Evolutionary conservation across 2,888 invertebrate genomes (phyloP).

Genomic region (Drosophila imparisetae): DNA sequence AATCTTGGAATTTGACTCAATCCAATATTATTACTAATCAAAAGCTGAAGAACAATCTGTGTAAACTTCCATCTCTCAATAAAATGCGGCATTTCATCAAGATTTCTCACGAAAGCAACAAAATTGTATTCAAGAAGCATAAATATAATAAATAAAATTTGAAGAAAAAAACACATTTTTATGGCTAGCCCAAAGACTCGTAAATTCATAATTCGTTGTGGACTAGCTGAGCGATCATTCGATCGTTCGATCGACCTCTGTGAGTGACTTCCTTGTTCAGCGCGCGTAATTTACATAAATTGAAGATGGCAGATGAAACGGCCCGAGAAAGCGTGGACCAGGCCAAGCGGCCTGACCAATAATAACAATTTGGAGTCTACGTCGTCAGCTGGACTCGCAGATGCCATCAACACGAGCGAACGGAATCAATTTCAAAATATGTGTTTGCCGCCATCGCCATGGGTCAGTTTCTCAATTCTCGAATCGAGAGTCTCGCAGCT

Average conservation of each 20-base stretch:
- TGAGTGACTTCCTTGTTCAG: conserved; percentile 74
- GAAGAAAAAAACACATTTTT: conserved; percentile 42
- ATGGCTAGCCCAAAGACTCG: conserved; percentile 33
- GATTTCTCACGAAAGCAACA: conserved; percentile 2
- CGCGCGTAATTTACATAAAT: conserved; percentile 75
- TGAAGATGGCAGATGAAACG: conserved; percentile 72
- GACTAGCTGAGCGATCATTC: conserved; percentile 9
- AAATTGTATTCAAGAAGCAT: conserved; percentile 28
- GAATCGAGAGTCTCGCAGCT: conserved; percentile 10
- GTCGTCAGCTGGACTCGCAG: conserved; percentile 54
- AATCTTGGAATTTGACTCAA: background rate
- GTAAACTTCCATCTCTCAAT: conserved; percentile 5
- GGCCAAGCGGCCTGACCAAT: conserved; percentile 18
- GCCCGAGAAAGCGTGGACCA: conserved; percentile 49
- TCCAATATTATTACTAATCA: background rate
- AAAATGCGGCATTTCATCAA: conserved; percentile 17
- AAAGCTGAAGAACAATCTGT: no score
- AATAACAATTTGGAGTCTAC: conserved; percentile 35
- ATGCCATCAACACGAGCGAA: conserved; percentile 60
- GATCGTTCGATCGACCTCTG: conserved; percentile 26
- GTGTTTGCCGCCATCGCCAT: conserved; percentile 41
- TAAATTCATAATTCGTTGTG: conserved; percentile 77
- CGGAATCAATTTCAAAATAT: conserved; percentile 68
- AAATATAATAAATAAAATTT: conserved; percentile 38
- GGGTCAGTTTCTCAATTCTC: conserved; percentile 29